Conservation (phyloP, 2,113 vertebrate genomes). For the Pogonocichla stellata region DNA sequence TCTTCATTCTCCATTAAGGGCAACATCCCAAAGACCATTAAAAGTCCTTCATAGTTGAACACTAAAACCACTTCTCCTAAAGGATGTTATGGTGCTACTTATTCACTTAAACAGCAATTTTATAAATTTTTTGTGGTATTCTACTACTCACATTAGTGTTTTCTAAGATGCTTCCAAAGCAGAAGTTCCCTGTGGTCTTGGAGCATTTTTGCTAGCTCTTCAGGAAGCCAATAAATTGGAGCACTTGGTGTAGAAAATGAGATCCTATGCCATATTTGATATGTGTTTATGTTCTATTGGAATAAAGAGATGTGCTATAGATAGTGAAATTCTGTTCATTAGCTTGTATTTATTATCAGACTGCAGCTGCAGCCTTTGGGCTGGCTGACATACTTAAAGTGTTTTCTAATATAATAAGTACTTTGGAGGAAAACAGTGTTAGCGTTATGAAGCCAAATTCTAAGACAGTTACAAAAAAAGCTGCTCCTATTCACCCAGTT, state of each 20-base stretch:
- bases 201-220: not conserved
- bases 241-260: slow-evolving; percentile 1
- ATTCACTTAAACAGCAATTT: not conserved
- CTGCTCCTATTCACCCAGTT: not conserved
- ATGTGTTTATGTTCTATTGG: not conserved
- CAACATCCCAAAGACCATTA: not conserved
- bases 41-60: not conserved
- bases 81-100: not conserved
- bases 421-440: slow-evolving; percentile 14
- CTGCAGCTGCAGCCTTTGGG: slow-evolving; percentile 37
- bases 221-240: not conserved
- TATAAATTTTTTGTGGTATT: not conserved
- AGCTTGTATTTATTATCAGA: slow-evolving; percentile 11
- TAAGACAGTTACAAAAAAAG: slow-evolving; percentile 6
- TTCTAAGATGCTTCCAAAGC: not conserved
- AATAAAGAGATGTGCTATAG: not conserved
- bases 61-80: not conserved
- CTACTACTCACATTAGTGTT: not conserved
- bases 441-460: slow-evolving; percentile 14
- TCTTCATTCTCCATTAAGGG: not conserved
- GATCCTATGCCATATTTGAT: not conserved
- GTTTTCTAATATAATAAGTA: slow-evolving; percentile 38
- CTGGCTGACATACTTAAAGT: slow-evolving; percentile 5
- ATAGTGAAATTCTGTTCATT: slow-evolving; percentile 34
- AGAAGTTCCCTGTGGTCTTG: not conserved